Conservation (phyloP, 2,113 vertebrate genomes). For the Oplegnathus fasciatus region DNA sequence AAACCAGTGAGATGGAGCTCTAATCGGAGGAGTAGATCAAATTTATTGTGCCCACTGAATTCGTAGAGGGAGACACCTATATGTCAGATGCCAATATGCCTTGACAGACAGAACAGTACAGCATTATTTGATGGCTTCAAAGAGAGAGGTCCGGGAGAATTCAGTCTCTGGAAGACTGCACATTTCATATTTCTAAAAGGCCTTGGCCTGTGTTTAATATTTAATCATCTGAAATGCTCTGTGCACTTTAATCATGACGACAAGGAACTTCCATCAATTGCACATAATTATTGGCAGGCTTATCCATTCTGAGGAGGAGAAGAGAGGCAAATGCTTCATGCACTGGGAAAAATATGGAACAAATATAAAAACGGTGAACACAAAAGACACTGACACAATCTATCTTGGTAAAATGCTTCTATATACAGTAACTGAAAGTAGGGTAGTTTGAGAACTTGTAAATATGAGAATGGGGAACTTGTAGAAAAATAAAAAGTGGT, state of each 20-base stretch:
- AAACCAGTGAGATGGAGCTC: constrained; percentile 23
- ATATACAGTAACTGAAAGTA: neutral
- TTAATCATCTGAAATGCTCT: constrained; percentile 31
- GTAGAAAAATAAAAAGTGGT: neutral
- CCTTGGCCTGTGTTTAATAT: constrained; percentile 35
- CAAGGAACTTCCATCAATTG: constrained; percentile 30
- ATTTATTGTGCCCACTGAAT: constrained; percentile 37
- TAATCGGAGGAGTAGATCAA: constrained; percentile 46
- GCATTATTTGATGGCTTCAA: constrained; percentile 21
- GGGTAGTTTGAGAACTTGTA: neutral
- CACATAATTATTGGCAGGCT: constrained; percentile 11
- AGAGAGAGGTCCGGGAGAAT: constrained; percentile 8
- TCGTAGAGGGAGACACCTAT: constrained; percentile 14
- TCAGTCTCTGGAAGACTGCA: constrained; percentile 21
- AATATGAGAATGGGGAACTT: neutral
- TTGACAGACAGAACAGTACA: constrained; percentile 5
- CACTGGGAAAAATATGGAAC: neutral
- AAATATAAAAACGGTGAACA: neutral
- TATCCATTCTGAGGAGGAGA: neutral
- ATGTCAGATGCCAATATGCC: constrained; percentile 27
- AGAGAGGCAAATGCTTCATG: neutral
- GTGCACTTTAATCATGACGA: constrained; percentile 48
- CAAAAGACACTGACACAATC: neutral
- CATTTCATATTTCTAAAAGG: constrained; percentile 51
- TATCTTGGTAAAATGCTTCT: neutral